Conservation (phyloP, 2,113 vertebrate species). For the Myotis brandtii region DNA sequence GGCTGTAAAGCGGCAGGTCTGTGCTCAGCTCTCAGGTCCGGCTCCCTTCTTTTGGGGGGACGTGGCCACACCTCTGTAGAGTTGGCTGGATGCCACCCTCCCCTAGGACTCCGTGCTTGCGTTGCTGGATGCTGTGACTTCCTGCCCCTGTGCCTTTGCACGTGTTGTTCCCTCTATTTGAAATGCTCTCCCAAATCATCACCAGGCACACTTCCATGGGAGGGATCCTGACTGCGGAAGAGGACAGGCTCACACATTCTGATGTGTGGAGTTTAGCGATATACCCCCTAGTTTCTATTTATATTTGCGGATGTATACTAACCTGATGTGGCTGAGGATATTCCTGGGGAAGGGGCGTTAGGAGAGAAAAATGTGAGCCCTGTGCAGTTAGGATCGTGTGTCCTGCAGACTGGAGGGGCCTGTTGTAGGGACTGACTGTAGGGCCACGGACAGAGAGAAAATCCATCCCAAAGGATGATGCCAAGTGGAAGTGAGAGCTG, state of each 20-base stretch:
- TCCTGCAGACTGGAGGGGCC: neutral
- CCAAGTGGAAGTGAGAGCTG: neutral
- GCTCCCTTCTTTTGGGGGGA: neutral
- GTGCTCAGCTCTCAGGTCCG: rapidly evolving
- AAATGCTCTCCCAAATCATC: neutral
- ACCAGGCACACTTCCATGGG: neutral
- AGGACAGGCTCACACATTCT: neutral
- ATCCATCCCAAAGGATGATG: neutral
- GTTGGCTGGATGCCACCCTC: neutral
- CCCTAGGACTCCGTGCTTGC: rapidly evolving
- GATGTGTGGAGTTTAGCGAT: neutral
- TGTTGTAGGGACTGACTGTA: neutral
- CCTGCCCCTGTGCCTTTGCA: neutral
- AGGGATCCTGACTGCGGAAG: neutral
- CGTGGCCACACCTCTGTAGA: neutral
- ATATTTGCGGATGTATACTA: neutral
- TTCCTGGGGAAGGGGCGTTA: neutral
- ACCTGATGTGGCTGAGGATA: neutral
- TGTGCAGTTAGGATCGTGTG: neutral
- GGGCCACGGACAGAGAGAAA: neutral
- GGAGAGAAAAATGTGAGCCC: neutral
- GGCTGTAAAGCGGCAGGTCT: neutral
- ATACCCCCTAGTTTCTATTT: neutral
- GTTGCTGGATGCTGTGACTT: rapidly evolving
- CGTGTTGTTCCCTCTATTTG: neutral